A percentile compares a stretch with the other conserved stretches of the same genome.
Evolutionary conservation across 2,797 vertebrate species (phyloP).

Genomic region (Alosa sapidissima): DNA sequence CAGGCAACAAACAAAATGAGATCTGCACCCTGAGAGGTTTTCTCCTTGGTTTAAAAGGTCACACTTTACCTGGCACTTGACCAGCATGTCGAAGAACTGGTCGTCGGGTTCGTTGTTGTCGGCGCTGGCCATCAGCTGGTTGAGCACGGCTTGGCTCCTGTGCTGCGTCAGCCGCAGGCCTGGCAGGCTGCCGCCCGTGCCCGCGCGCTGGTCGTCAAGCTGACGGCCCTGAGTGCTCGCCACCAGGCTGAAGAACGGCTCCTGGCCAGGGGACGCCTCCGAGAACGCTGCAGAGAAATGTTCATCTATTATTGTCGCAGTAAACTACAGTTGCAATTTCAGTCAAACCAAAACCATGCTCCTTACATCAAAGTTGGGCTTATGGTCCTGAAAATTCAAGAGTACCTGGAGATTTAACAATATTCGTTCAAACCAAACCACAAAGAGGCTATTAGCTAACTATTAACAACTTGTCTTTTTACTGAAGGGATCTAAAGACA

Average conservation of each 20-base stretch:
- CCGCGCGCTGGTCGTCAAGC: slow-evolving; percentile 83
- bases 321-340: too few relatives aligned
- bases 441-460: too few relatives aligned
- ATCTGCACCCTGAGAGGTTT: not conserved
- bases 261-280: slow-evolving; percentile 77
- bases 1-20: not conserved
- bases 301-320: not conserved
- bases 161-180: slow-evolving; percentile 80
- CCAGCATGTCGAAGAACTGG: slow-evolving; percentile 91
- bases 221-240: slow-evolving; percentile 79
- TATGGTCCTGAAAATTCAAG: not conserved
- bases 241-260: slow-evolving; percentile 79
- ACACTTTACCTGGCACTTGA: slow-evolving; percentile 88
- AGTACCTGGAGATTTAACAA: not conserved
- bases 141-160: slow-evolving; percentile 72
- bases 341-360: too few relatives aligned
- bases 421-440: too few relatives aligned
- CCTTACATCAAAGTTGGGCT: not conserved
- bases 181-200: slow-evolving; percentile 74
- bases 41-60: not conserved
- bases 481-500: too few relatives aligned
- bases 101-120: slow-evolving; percentile 83
- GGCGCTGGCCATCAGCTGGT: slow-evolving; percentile 77
- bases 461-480: too few relatives aligned
- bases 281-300: slow-evolving; percentile 71